phyloP scores from a whole-genome alignment of 2,888 invertebrate species.

The Andrena hattorfiana region DNA sequence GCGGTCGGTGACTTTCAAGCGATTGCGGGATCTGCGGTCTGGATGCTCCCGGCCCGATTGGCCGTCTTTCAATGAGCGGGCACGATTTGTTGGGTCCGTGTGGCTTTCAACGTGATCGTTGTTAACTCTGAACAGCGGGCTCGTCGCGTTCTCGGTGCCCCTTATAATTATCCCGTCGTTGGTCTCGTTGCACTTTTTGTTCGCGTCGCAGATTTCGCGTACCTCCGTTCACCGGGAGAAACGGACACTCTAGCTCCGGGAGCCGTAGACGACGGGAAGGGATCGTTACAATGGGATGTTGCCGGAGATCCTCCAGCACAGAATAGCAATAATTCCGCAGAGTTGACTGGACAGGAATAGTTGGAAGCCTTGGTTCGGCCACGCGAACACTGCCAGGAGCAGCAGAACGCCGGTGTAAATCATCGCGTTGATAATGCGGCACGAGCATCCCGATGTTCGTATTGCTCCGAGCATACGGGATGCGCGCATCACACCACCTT shows the following conservation, averaged over 20 bases:
- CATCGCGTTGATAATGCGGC: background rate
- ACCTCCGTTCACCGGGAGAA: background rate
- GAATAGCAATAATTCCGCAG: slow-evolving; percentile 77
- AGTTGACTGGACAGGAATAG: slow-evolving; percentile 78
- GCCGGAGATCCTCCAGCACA: slow-evolving; percentile 74
- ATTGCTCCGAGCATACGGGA: background rate
- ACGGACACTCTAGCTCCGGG: background rate
- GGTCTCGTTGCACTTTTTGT: slow-evolving; percentile 19
- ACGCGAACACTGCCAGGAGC: slow-evolving; percentile 69
- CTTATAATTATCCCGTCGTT: slow-evolving; percentile 43
- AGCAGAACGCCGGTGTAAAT: slow-evolving; percentile 67
- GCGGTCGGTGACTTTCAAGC: slow-evolving; percentile 54
- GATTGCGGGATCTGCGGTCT: slow-evolving; percentile 58
- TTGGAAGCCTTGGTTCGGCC: slow-evolving; percentile 72
- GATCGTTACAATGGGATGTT: slow-evolving; percentile 55
- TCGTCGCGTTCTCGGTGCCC: slow-evolving; percentile 16
- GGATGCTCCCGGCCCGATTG: slow-evolving; percentile 8
- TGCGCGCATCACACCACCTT: background rate
- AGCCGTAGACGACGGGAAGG: background rate
- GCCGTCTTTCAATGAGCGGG: slow-evolving; percentile 48
- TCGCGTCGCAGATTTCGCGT: slow-evolving; percentile 3
- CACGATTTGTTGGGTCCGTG: slow-evolving; percentile 56
- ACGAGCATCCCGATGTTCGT: background rate
- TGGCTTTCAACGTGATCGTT: slow-evolving; percentile 64
- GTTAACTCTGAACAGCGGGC: slow-evolving; percentile 39